Conservation (phyloP, 2,888 invertebrate genomes). For the Autographa pulchrina region DNA sequence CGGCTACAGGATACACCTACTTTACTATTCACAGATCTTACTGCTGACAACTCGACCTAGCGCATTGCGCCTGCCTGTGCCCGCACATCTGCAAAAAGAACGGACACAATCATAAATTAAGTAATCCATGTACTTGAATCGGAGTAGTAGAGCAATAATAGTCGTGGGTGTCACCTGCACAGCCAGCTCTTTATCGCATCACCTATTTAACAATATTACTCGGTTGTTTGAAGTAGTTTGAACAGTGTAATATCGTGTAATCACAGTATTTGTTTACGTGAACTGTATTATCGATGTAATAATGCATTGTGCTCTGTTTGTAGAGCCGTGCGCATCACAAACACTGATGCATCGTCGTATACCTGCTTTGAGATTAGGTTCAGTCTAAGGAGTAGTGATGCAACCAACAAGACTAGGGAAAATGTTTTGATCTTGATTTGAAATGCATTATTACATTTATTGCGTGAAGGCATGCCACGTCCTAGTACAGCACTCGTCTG, state of each 20-base stretch:
- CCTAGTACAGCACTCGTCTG: too few relatives aligned
- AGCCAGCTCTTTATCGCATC: background rate
- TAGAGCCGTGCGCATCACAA: constrained; percentile 20
- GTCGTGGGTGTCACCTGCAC: background rate
- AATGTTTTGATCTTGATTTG: too few relatives aligned
- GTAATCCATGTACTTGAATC: too few relatives aligned
- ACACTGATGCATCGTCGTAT: background rate
- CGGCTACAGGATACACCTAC: background rate
- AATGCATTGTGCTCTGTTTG: constrained; percentile 11
- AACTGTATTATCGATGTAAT: background rate
- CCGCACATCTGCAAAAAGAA: too few relatives aligned
- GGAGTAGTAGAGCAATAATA: too few relatives aligned
- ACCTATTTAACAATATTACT: background rate
- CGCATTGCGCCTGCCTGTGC: too few relatives aligned
- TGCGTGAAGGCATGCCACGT: too few relatives aligned
- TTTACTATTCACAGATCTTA: background rate
- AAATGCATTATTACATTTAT: too few relatives aligned
- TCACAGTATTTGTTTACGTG: constrained; percentile 15
- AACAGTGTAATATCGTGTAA: constrained; percentile 5
- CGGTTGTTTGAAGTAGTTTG: background rate
- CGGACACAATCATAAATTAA: too few relatives aligned
- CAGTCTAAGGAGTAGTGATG: background rate
- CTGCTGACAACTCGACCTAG: background rate
- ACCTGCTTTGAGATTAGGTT: background rate
- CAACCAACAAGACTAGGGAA: too few relatives aligned